phyloP scores from a whole-genome alignment of 2,113 vertebrate genomes.

The Petroica traversi region DNA sequence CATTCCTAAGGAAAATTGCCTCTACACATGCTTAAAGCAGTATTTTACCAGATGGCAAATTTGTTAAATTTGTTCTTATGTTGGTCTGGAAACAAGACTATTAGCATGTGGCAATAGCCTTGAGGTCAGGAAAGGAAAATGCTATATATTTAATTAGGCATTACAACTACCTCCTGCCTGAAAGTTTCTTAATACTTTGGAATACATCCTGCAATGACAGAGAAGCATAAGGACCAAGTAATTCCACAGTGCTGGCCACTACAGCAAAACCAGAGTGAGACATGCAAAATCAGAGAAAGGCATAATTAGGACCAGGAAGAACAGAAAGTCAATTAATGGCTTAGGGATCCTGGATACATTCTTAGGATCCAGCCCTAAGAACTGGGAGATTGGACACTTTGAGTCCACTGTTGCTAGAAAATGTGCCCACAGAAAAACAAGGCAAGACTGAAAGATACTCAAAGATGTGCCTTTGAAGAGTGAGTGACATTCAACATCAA shows the following conservation, averaged over 20 bases:
- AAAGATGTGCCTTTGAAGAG: neutral
- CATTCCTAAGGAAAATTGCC: neutral
- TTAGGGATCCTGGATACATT: neutral
- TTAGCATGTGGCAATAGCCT: neutral
- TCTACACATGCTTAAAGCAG: neutral
- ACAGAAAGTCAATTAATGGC: neutral
- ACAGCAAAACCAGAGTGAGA: neutral
- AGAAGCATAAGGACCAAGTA: neutral
- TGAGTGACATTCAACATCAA: neutral
- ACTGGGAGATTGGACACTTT: neutral
- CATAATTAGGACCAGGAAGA: neutral
- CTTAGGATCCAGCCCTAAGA: neutral
- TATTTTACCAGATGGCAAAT: neutral
- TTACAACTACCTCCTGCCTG: neutral
- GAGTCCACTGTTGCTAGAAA: neutral
- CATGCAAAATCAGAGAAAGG: neutral
- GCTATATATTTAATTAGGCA: neutral
- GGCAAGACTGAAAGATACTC: neutral
- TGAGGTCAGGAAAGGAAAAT: neutral
- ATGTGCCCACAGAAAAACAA: neutral
- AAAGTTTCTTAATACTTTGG: neutral
- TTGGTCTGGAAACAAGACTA: neutral
- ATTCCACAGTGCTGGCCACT: neutral
- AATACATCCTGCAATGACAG: neutral
- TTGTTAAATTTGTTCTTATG: neutral